phyloP scores from a whole-genome alignment of 92 coral and sea anemone genomes.

The Actinostola sp. region DNA sequence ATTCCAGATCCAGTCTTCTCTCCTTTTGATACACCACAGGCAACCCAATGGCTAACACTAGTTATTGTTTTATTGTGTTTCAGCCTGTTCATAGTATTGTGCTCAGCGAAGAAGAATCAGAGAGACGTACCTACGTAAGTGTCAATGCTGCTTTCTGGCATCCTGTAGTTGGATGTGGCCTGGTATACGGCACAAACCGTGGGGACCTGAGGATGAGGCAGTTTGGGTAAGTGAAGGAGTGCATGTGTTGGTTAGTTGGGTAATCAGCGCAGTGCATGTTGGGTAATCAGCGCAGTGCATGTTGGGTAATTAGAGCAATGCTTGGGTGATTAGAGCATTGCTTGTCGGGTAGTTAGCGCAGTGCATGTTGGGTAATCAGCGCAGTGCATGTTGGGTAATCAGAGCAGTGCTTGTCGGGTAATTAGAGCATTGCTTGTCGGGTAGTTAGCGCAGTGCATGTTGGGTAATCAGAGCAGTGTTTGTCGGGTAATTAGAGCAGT shows the following conservation, averaged over 20 bases:
- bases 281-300: neutral
- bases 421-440: too few relatives aligned
- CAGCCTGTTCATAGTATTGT: conserved; percentile 69
- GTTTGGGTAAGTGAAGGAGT: conserved; percentile 9
- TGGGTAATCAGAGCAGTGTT: too few relatives aligned
- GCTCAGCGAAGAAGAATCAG: conserved; percentile 54
- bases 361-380: too few relatives aligned
- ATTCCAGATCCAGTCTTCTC: neutral
- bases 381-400: too few relatives aligned
- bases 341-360: too few relatives aligned
- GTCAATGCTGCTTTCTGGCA: conserved; percentile 95
- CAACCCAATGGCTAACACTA: too few relatives aligned
- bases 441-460: too few relatives aligned
- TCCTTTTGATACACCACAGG: neutral
- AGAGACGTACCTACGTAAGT: conserved; percentile 57
- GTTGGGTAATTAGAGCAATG: neutral
- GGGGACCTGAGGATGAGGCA: conserved; percentile 76
- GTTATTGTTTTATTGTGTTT: too few relatives aligned
- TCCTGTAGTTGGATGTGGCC: conserved; percentile 94
- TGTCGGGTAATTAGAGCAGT: too few relatives aligned
- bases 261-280: neutral
- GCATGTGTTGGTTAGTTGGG: neutral
- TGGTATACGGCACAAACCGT: conserved; percentile 93
- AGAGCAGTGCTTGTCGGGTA: too few relatives aligned
- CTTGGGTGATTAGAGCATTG: too few relatives aligned